These are phyloP conservation scores for Gopherus flavomarginatus DNA, from an alignment of 2,113 vertebrate species.

Conservation along the genomic window DNA sequence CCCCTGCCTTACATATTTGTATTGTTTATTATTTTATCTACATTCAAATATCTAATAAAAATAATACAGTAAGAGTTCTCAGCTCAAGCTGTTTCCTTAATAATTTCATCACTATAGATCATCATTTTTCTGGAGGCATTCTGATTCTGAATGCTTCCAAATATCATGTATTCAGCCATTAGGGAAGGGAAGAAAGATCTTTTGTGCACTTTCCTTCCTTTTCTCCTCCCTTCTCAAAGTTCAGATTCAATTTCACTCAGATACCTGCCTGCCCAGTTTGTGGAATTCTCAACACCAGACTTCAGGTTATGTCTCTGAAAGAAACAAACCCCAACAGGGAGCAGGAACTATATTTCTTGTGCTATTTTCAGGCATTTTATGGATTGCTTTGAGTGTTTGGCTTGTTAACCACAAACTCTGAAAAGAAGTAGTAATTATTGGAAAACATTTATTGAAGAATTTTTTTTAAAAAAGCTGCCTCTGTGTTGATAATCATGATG, in stretches of 20 bases:
- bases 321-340: not conserved
- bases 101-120: not conserved
- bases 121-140: not conserved
- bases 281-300: not conserved
- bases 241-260: not conserved
- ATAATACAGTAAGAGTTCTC: not conserved
- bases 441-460: not conserved
- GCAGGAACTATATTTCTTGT: not conserved
- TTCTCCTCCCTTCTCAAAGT: not conserved
- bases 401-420: constrained; percentile 4
- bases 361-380: not conserved
- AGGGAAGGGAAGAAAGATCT: not conserved
- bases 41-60: too few relatives aligned
- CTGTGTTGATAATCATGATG: not conserved
- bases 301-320: not conserved
- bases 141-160: not conserved
- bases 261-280: not conserved
- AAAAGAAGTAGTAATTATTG: constrained; percentile 17
- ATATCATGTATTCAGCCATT: not conserved
- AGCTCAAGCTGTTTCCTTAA: not conserved
- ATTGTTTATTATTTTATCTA: too few relatives aligned
- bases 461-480: not conserved
- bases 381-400: not conserved
- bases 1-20: not conserved
- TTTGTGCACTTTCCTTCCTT: not conserved